Conservation (phyloP, 2,113 vertebrate genomes). For the Megatriorchis doriae region DNA sequence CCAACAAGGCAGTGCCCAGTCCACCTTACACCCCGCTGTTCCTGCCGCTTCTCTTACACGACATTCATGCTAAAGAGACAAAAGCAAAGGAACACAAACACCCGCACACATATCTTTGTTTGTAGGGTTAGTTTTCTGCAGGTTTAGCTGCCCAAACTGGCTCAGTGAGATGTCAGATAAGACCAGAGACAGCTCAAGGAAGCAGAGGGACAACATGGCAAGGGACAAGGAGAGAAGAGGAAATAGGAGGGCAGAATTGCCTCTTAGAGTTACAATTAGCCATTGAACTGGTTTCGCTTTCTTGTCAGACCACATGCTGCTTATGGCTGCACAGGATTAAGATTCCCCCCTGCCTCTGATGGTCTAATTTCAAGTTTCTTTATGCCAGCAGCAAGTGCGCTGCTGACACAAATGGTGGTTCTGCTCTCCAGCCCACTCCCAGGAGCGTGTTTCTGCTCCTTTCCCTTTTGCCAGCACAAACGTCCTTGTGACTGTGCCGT, state of each 20-base stretch:
- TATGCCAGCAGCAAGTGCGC: not conserved
- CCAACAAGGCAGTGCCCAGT: not conserved
- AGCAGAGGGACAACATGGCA: not conserved
- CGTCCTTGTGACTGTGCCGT: not conserved
- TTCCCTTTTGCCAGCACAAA: not conserved
- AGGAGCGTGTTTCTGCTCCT: rapidly evolving
- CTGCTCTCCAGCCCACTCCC: not conserved
- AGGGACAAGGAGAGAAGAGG: not conserved
- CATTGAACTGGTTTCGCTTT: not conserved
- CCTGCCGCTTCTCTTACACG: not conserved
- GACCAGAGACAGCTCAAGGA: not conserved
- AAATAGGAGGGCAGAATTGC: not conserved
- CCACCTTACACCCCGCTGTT: not conserved
- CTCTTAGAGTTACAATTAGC: not conserved
- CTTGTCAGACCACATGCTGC: not conserved
- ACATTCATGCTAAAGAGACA: not conserved
- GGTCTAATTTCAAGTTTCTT: not conserved
- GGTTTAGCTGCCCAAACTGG: not conserved
- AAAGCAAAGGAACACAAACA: not conserved
- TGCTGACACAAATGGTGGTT: not conserved
- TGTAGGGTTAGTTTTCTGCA: not conserved
- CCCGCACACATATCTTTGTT: rapidly evolving
- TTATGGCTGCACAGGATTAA: not conserved
- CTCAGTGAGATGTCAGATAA: not conserved
- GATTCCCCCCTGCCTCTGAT: not conserved